Evolutionary conservation across 1,140 invertebrate genomes (phyloP), one percentile per base, ranked within the genome.

Genomic region (Drosophila cardini): DNA sequence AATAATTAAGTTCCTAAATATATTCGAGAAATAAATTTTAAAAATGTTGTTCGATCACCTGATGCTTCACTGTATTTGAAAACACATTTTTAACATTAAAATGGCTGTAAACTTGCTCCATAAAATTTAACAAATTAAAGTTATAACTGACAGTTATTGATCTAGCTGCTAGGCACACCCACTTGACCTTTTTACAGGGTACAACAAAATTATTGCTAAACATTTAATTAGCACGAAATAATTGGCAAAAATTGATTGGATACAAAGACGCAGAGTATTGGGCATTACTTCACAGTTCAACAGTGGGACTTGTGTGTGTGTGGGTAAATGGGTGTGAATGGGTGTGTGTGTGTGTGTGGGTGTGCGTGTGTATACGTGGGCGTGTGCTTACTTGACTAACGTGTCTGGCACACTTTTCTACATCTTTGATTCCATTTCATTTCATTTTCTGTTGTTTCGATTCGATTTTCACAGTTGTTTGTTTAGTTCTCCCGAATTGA

Each of bases 331-430:
- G 21, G 42, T 16, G 42, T 43, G 13, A 1, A 2, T 16, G 42
- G 15, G 6, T 43, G 13, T 1, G 2, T 16, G 42, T 15, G 6
- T 13, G 21, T 57, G 34, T 36, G 34, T 40, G 52, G 18, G 43
- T 46, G 46, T 32, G 46, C 7, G 26, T 13, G 1, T 2, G 3
- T 2, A 4, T 26, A 5, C 21, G 4, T 26, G 21, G 21, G 15
- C 5, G 15, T 53, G 46, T 48, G 62, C 57, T 67, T 57, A 72
- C 62, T 65, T 9, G 43, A 36, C 34, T 13, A 57, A 56, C 46
- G 50, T 30, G 26, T 45, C 45, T 62, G 57, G 57, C 46, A 42
- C n/a, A 26, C 42, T 60, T 38, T 30, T 7, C 45, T 50, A 58
- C 56, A 13, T 38, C 53, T 50, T 42, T 43, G 53, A 32, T 56